Evolutionary conservation across 2,888 invertebrate species (phyloP).

Genomic region (Campoletis raptor): DNA sequence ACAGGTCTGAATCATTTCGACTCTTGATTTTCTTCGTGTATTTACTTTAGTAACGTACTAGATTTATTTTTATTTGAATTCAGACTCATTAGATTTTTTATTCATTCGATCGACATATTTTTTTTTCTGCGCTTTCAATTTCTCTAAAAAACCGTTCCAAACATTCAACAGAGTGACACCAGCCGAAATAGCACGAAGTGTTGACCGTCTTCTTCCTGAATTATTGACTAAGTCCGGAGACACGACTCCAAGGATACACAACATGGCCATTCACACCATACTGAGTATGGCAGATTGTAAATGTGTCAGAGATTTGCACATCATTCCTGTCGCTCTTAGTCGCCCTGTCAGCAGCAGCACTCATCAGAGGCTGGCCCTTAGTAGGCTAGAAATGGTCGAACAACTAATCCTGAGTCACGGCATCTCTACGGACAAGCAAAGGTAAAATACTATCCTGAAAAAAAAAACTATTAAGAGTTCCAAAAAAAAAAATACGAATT

Average conservation of each 20-base stretch:
- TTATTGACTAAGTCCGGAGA: slow-evolving; percentile 94
- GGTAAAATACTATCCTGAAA: slow-evolving; percentile 85
- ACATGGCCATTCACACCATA: slow-evolving; percentile 94
- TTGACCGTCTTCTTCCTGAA: slow-evolving; percentile 94
- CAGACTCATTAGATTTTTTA: not conserved
- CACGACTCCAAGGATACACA: slow-evolving; percentile 94
- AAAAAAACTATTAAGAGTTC: not conserved
- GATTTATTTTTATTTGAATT: not conserved
- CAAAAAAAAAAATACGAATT: not conserved
- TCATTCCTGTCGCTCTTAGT: slow-evolving; percentile 93
- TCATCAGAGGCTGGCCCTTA: slow-evolving; percentile 94
- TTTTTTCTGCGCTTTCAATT: not conserved
- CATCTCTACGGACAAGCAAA: slow-evolving; percentile 94
- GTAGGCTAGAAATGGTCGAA: slow-evolving; percentile 95
- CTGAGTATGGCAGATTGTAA: slow-evolving; percentile 94
- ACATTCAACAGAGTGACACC: slow-evolving; percentile 89
- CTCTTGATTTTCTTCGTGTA: not conserved
- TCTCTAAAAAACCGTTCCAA: slow-evolving; percentile 8
- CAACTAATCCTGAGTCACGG: slow-evolving; percentile 94
- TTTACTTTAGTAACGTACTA: not conserved
- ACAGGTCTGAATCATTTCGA: slow-evolving; percentile 86
- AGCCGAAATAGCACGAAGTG: slow-evolving; percentile 92
- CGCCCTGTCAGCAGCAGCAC: slow-evolving; percentile 94
- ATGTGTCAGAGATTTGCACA: slow-evolving; percentile 92
- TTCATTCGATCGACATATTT: not conserved